Conservation (phyloP, 1,140 invertebrate species). For the Atta colombica region DNA sequence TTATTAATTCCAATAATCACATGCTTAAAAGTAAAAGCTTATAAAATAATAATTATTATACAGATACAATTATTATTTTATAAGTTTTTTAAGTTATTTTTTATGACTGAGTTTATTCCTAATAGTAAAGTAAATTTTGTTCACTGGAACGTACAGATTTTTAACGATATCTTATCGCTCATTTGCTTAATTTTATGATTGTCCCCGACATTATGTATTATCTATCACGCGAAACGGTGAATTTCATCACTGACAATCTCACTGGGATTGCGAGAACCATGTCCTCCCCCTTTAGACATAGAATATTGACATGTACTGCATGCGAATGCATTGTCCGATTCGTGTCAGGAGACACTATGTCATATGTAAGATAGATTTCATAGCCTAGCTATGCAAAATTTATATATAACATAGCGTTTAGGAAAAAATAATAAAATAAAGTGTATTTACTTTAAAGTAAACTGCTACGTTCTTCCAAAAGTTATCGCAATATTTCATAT, state of each 20-base stretch:
- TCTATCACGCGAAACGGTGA: neutral
- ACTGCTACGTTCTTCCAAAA: neutral
- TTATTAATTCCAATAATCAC: neutral
- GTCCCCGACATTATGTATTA: neutral
- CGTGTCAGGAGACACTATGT: neutral
- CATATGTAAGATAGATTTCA: slow-evolving; percentile 28
- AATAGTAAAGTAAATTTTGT: neutral
- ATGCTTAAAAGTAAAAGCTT: too few relatives aligned
- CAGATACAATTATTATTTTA: neutral
- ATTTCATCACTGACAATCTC: slow-evolving; percentile 28
- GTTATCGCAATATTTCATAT: neutral
- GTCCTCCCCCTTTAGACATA: neutral
- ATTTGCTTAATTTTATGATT: neutral
- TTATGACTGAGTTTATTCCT: neutral
- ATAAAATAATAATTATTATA: neutral
- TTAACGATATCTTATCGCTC: neutral
- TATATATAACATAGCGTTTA: neutral
- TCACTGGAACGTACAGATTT: neutral
- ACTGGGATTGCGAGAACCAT: neutral
- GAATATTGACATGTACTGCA: slow-evolving; percentile 29
- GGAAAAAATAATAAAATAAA: neutral
- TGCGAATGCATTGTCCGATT: slow-evolving; percentile 34
- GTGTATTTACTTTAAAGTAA: neutral
- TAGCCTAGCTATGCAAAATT: too few relatives aligned
- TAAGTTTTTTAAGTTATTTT: neutral